Percentiles rank a stretch among this genome's conserved stretches.
These are phyloP conservation scores for Perca schrenkii DNA, from an alignment of 2,113 vertebrate genomes.

Conservation along the genomic window DNA sequence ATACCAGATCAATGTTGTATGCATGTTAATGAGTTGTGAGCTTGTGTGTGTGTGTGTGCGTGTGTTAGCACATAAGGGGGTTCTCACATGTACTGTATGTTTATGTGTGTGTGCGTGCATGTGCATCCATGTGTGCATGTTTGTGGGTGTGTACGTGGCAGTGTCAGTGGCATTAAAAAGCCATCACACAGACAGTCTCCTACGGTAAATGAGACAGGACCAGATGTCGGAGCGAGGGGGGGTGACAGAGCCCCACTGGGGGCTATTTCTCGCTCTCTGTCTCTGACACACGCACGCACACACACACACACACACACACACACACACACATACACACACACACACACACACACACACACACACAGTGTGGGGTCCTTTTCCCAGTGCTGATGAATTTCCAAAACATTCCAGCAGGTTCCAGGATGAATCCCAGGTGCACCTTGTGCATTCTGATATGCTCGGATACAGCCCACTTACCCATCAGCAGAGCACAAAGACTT, in stretches of 20 bases:
- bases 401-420: conserved; percentile 59
- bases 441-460: conserved; percentile 33
- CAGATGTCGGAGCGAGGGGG: conserved; percentile 84
- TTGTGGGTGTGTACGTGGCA: conserved; percentile 44
- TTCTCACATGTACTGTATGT: conserved; percentile 23
- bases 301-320: conserved; percentile 4
- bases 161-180: conserved; percentile 82
- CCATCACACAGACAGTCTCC: conserved; percentile 79
- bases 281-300: conserved; percentile 3
- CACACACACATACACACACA: conserved; percentile 24
- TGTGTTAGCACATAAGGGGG: not conserved
- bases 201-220: conserved; percentile 83
- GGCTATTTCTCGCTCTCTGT: conserved; percentile 54
- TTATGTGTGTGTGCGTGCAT: not conserved
- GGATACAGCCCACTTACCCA: conserved; percentile 53
- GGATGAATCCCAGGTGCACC: conserved; percentile 62
- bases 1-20: conserved; percentile 61
- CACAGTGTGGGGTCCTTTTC: conserved; percentile 52
- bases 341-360: conserved; percentile 21
- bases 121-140: conserved; percentile 12
- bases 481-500: conserved; percentile 53
- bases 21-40: conserved; percentile 56
- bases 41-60: not conserved
- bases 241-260: conserved; percentile 76
- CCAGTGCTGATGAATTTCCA: conserved; percentile 60